Percentiles rank a stretch among this genome's conserved stretches.
These are phyloP conservation scores for Struthio camelus DNA, from an alignment of 2,113 vertebrate genomes.

Conservation along the genomic window DNA sequence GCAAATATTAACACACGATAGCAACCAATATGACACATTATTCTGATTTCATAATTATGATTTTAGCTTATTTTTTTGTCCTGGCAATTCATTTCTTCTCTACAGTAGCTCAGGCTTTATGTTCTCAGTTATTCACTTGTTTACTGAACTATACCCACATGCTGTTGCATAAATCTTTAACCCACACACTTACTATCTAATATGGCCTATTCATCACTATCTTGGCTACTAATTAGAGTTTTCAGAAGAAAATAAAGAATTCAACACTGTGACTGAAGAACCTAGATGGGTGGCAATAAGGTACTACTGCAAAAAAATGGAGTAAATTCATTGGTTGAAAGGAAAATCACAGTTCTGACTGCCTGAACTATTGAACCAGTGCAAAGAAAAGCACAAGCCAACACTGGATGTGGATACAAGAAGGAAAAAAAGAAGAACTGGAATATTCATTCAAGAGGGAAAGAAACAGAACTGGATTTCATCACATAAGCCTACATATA, in stretches of 20 bases:
- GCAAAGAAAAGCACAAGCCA: not conserved
- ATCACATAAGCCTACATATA: not conserved
- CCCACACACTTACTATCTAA: not conserved
- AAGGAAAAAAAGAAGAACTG: not conserved
- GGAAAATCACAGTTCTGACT: not conserved
- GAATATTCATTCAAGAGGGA: not conserved
- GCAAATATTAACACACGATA: not conserved
- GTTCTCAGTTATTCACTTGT: constrained; percentile 14
- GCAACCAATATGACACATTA: not conserved
- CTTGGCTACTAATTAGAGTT: not conserved
- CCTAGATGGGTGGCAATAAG: not conserved
- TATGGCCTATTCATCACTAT: not conserved
- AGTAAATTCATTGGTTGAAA: not conserved
- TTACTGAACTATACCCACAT: constrained; percentile 2
- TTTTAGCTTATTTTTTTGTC: not conserved
- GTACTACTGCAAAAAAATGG: not conserved
- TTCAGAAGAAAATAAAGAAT: constrained; percentile 22
- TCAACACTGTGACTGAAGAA: not conserved
- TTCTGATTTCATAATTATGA: not conserved
- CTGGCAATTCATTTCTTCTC: not conserved
- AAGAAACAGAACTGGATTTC: not conserved
- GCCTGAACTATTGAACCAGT: not conserved
- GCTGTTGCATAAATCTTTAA: constrained; percentile 41
- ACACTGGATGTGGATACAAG: not conserved
- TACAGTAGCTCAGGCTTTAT: not conserved